Evolutionary conservation across 2,888 invertebrate species (phyloP).

Genomic region (Glyphotaelius pellucidus): DNA sequence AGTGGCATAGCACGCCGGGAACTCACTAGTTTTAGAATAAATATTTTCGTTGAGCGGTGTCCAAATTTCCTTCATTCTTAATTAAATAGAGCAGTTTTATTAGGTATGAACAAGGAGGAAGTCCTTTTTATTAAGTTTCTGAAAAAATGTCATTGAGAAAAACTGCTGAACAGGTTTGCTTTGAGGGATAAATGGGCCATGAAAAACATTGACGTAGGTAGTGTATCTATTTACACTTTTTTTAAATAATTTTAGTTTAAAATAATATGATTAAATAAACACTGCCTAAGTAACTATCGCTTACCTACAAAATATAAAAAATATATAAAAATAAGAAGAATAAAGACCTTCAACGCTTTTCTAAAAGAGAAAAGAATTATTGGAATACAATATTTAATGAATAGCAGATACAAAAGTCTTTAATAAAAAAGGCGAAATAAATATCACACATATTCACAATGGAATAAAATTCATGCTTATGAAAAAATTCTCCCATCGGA

Average conservation of each 20-base stretch:
- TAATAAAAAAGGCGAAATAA: neutral
- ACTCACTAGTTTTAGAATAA: too few relatives aligned
- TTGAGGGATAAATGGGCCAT: neutral
- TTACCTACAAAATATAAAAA: too few relatives aligned
- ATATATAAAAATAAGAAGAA: too few relatives aligned
- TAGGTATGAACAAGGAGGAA: neutral
- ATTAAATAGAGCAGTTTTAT: conserved; percentile 2
- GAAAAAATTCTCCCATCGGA: too few relatives aligned
- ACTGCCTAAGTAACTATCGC: too few relatives aligned
- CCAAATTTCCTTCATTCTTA: neutral
- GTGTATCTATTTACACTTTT: too few relatives aligned
- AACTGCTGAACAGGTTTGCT: neutral
- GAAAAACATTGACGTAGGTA: neutral
- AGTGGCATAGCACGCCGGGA: too few relatives aligned
- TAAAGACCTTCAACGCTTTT: neutral
- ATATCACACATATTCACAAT: neutral
- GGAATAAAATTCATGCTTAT: too few relatives aligned
- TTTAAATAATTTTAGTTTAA: neutral
- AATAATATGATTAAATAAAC: neutral
- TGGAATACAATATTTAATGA: neutral
- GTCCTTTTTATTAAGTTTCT: neutral
- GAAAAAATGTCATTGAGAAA: neutral
- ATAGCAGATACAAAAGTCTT: neutral
- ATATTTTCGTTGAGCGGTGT: neutral
- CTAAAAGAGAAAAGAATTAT: neutral